Conservation (phyloP, 2,113 vertebrate genomes). For the Arenaria interpres region DNA sequence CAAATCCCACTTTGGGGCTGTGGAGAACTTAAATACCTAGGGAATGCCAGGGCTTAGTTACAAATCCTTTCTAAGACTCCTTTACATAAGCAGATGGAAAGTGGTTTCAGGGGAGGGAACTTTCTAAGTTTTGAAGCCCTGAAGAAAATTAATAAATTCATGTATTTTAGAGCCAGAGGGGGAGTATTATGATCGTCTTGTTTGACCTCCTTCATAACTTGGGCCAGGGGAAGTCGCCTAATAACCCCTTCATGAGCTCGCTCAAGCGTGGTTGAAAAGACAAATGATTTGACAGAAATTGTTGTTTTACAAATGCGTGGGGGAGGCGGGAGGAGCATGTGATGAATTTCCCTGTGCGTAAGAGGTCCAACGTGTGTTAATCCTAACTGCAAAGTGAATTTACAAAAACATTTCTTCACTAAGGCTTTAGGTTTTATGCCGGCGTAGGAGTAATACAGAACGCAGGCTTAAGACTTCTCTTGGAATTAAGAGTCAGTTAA, state of each 20-base stretch:
- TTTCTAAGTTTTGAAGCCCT: slow-evolving; percentile 17
- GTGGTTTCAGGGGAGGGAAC: neutral
- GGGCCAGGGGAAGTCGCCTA: neutral
- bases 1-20: neutral
- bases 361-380: neutral
- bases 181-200: neutral
- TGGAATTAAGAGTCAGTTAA: slow-evolving; percentile 62
- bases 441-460: neutral
- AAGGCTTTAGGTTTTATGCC: neutral
- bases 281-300: slow-evolving; percentile 1
- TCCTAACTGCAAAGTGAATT: slow-evolving; percentile 29
- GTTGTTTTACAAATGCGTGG: neutral
- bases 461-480: neutral
- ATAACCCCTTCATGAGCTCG: neutral
- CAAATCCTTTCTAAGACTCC: slow-evolving; percentile 32
- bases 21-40: neutral
- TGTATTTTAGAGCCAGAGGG: neutral
- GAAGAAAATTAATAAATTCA: slow-evolving; percentile 42
- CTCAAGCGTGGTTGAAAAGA: neutral
- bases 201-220: neutral
- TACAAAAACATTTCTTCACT: neutral
- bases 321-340: neutral
- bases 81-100: slow-evolving; percentile 40
- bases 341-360: neutral
- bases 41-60: slow-evolving; percentile 29